These are phyloP conservation scores for Drosophila kanekoi DNA, from an alignment of 2,888 invertebrate species.

Conservation along the genomic window DNA sequence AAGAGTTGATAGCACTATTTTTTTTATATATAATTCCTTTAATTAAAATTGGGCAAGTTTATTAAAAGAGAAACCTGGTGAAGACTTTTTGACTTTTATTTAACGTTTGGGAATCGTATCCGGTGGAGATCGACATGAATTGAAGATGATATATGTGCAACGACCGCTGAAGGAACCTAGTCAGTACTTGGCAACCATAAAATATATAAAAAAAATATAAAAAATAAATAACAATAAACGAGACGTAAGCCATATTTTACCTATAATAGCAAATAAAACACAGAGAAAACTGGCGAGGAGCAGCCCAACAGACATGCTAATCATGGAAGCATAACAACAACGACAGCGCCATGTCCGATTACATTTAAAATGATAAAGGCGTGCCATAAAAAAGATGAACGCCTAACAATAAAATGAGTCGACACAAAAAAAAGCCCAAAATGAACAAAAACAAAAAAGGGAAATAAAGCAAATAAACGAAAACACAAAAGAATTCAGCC, in stretches of 20 bases:
- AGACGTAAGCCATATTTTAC: slow-evolving; percentile 74
- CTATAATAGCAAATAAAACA: slow-evolving; percentile 79
- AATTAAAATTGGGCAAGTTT: no score
- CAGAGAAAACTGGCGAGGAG: slow-evolving; percentile 59
- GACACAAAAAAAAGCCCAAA: slow-evolving; percentile 30
- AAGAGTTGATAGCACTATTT: no score
- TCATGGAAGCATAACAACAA: slow-evolving; percentile 73
- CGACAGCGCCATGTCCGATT: slow-evolving; percentile 67
- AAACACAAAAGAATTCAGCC: slow-evolving; percentile 31
- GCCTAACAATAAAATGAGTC: slow-evolving; percentile 46
- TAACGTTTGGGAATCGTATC: slow-evolving; percentile 16
- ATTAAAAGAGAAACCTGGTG: slow-evolving; percentile 2
- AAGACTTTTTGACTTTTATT: slow-evolving; percentile 1
- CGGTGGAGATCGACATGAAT: slow-evolving; percentile 12
- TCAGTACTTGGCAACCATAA: slow-evolving; percentile 68
- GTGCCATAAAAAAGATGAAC: slow-evolving; percentile 48
- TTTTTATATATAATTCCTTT: no score
- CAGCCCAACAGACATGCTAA: slow-evolving; percentile 41
- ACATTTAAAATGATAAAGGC: slow-evolving; percentile 73
- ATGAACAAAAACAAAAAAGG: slow-evolving; percentile 17
- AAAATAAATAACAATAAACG: slow-evolving; percentile 79
- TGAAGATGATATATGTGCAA: slow-evolving; percentile 31
- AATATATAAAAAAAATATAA: slow-evolving; percentile 72
- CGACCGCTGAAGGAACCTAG: slow-evolving; percentile 36
- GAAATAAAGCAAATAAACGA: slow-evolving; percentile 27